These are phyloP conservation scores for Craniophora ligustri DNA, from an alignment of 2,888 invertebrate species.

Conservation along the genomic window DNA sequence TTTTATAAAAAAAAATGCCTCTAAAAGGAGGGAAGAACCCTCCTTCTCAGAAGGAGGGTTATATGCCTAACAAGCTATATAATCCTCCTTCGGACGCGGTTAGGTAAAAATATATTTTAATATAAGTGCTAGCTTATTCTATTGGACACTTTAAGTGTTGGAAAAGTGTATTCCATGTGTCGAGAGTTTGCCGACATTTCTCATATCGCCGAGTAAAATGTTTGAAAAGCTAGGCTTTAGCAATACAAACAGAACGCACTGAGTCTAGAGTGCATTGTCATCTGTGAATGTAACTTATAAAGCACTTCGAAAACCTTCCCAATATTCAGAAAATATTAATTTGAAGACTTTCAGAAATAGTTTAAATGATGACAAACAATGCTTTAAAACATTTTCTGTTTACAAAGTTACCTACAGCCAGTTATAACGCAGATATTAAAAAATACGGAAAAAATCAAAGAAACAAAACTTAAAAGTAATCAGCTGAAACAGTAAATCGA, in stretches of 20 bases:
- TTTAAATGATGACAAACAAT: constrained; percentile 3
- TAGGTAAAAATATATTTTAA: constrained; percentile 28
- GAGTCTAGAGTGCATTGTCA: constrained; percentile 60
- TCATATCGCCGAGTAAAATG: constrained; percentile 63
- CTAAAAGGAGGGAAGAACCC: no score
- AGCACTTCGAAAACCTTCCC: constrained; percentile 44
- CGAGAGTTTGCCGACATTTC: constrained; percentile 55
- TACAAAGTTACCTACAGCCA: constrained; percentile 1
- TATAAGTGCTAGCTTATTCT: constrained; percentile 47
- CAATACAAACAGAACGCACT: constrained; percentile 67
- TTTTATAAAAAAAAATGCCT: no score
- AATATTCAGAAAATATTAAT: constrained; percentile 1
- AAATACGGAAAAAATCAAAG: constrained; percentile 14
- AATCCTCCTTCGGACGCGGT: no score
- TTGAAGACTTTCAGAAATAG: background rate
- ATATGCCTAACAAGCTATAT: no score
- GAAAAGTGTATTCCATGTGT: constrained; percentile 52
- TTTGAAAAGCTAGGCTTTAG: constrained; percentile 61
- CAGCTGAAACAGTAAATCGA: constrained; percentile 29
- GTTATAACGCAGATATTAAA: constrained; percentile 12
- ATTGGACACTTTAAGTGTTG: constrained; percentile 31
- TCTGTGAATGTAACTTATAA: constrained; percentile 48
- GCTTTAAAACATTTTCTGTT: constrained; percentile 12
- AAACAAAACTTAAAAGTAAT: constrained; percentile 41
- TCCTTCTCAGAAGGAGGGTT: no score